Base-by-base conservation (phyloP, 92 coral and sea anemone species). In the Bergia puertoricense region DNA sequence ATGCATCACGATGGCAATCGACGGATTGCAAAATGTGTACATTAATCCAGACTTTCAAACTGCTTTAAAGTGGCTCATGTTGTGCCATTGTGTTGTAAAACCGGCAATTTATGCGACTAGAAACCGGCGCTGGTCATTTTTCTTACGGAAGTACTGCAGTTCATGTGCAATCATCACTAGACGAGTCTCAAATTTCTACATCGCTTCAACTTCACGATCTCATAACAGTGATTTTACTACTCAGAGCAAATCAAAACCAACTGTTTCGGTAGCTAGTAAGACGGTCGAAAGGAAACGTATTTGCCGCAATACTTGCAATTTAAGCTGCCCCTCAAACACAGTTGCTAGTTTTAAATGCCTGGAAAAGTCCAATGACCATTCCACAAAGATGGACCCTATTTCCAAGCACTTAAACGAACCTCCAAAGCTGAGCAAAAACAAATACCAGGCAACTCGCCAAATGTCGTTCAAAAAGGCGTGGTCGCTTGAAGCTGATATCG, bases 31-130 rank as follows among this genome's bases (percentile, higher is more conserved):
- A 69, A 72, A 92, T 22, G 86, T 89, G 0, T 8, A 86, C 30
- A 88, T 95, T 16, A 91, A 96, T 1, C 36, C 68, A 30, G 85
- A 79, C 15, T 68, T 95, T 14, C 91, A 89, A 66, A 92, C 93
- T 8, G 72, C 88, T 4, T 30, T 85, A 3, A 95, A 95, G 46
- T 92, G 95, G 95, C 76, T 94, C 30, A 95, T 95, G 98, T 95
- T 96, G 96, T 87, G 96, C 50, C 98, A 95, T 39, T 95, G 98
- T 66, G 30, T 86, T 0, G 89, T 95, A 14, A 95, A 95, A 65
- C 98, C 98, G 37, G n/a, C 82, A 9, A 89, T 94, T 42, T 94
- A 92, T 86, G 92, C 92, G 3, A 46, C 69, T 37, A 88, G 89
- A 82, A 68, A 76, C 54, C 46, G 46, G 80, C 54, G 80, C 8